Evolutionary conservation across 2,888 invertebrate species (phyloP), one percentile per base, ranked within the genome.

Genomic region (Ectropis crepuscularia): DNA sequence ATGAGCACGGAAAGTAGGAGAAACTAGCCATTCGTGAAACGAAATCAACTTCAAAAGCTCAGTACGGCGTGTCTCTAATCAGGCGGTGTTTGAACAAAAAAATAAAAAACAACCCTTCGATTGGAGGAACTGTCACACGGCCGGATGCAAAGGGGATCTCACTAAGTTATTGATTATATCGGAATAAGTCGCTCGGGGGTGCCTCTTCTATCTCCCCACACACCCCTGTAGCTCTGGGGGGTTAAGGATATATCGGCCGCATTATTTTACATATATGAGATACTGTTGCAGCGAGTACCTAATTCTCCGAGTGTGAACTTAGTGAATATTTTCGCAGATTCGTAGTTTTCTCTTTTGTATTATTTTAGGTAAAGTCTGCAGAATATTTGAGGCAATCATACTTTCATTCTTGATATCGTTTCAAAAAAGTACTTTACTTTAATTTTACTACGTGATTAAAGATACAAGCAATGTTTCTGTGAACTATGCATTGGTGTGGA

Each of bases 161-260:
- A 88, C 90, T 92, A 91, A 92, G 92, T 93, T 93, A 93, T 93
- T 92, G 93, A 93, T 93, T 93, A 93, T 93, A 93, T 93, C 87
- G 93, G 89, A 92, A 92, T 92, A 92, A 92, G 92, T 90, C 91
- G 88, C 85, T 82, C 78, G 87, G 78, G 85, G 86, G 86, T 83
- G 80, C 69, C 70, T 67, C 70, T 73, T 77, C 78, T 79, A 75
- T 78, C 81, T 76, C 42, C 64, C 60, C 59, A 79, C 77, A 76
- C 78, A 78, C 80, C 78, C 81, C 83, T 82, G 73, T 82, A 73
- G 75, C 81, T 81, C 77, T 72, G 67, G 81, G 86, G 84, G 86
- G 88, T 83, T 82, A 79, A 86, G 81, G 83, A 90, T 90, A 87
- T 90, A 88, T 90, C 89, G 89, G 89, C 85, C 86, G 90, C 91